phyloP scores from a whole-genome alignment of 1,140 invertebrate genomes.

The Euborellia annulipes region DNA sequence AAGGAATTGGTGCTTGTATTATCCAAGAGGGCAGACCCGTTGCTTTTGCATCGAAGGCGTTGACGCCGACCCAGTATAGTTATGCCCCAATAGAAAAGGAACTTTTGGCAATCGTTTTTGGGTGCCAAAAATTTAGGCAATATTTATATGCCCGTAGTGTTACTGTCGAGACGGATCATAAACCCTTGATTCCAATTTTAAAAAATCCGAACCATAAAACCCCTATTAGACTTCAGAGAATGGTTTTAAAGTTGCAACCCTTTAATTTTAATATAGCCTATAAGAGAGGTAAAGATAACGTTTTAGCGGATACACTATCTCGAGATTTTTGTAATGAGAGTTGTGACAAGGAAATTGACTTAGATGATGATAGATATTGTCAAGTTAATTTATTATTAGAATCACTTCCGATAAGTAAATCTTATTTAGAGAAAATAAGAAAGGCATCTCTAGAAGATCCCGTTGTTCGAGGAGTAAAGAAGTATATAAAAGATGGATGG shows the following conservation, averaged over 20 bases:
- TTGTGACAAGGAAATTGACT: too few species aligned
- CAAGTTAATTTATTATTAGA: too few species aligned
- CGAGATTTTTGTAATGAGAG: too few species aligned
- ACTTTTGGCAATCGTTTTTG: constrained; percentile 30
- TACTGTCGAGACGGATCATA: constrained; percentile 30
- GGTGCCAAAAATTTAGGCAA: constrained; percentile 24
- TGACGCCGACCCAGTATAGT: constrained; percentile 16
- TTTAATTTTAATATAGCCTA: constrained; percentile 22
- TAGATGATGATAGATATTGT: too few species aligned
- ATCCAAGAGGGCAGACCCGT: constrained; percentile 19
- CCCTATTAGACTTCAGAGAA: constrained; percentile 26
- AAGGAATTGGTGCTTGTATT: constrained; percentile 16
- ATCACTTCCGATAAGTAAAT: too few species aligned
- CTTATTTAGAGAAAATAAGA: too few species aligned
- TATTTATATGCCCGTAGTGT: constrained; percentile 29
- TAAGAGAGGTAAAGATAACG: background rate
- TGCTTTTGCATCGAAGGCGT: constrained; percentile 19
- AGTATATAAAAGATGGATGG: too few species aligned
- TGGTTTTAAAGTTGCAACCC: constrained; percentile 25
- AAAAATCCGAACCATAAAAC: constrained; percentile 25
- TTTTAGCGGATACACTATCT: constrained; percentile 4
- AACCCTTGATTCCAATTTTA: constrained; percentile 25
- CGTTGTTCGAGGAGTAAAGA: too few species aligned
- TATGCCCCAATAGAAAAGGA: constrained; percentile 32
- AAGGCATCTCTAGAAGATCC: too few species aligned